These are phyloP conservation scores for Rhodophaea formosa DNA, from an alignment of 2,888 invertebrate species.

Conservation along the genomic window DNA sequence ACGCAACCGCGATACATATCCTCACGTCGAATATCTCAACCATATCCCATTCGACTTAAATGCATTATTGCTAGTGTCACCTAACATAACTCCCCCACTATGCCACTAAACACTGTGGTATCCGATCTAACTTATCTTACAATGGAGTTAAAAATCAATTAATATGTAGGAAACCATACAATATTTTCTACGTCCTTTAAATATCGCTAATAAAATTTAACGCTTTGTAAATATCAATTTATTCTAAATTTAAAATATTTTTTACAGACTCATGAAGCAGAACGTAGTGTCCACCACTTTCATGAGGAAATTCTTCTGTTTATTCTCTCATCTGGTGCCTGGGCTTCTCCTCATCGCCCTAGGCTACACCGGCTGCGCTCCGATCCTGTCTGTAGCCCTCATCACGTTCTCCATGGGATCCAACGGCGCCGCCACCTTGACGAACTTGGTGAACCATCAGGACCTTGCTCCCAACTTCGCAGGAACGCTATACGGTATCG, in stretches of 20 bases:
- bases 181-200: too few relatives aligned
- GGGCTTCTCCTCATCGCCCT: constrained; percentile 76
- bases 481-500: constrained; percentile 88
- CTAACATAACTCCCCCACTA: too few relatives aligned
- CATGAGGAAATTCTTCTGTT: constrained; percentile 84
- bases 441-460: constrained; percentile 84
- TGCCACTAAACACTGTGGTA: too few relatives aligned
- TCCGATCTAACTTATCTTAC: too few relatives aligned
- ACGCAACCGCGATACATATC: too few relatives aligned
- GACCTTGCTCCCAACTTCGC: constrained; percentile 90
- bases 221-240: too few relatives aligned
- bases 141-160: too few relatives aligned
- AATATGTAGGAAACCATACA: too few relatives aligned
- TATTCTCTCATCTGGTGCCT: constrained; percentile 82
- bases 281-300: constrained; percentile 73
- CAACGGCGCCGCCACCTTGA: constrained; percentile 83
- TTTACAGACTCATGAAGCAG: constrained; percentile 71
- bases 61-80: too few relatives aligned
- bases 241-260: background rate
- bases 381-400: constrained; percentile 83
- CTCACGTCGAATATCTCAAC: too few relatives aligned
- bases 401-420: constrained; percentile 86
- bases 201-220: too few relatives aligned
- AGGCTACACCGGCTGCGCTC: constrained; percentile 83
- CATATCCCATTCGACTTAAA: too few relatives aligned